Base-by-base conservation (phyloP, 2,797 vertebrate genomes). In the Catharus ustulatus region DNA sequence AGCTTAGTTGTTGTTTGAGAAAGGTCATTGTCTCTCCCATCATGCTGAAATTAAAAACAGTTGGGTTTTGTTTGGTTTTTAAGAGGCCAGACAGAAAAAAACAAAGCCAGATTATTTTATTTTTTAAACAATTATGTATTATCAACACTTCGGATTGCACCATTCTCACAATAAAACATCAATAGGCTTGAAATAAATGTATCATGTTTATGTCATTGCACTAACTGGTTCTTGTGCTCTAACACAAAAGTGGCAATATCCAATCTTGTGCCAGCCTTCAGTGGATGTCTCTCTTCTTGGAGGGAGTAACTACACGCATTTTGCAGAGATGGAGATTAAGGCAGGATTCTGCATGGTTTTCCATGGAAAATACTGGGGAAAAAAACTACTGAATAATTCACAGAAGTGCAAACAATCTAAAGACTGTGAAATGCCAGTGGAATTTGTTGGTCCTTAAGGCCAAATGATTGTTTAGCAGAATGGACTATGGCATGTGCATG, bases 11-110 rank as follows among this genome's bases (percentile, higher is more conserved):
- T 95, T 89, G 89, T 63, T 29, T 90, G 63, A 51, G 88, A 91
- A 77, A 96, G 73, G 66, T 90, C 88, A 54, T 69, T 89, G 79
- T 96, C 82, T 84, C 93, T 95, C 32, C 61, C 59, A 59, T 84
- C 59, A 42, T 92, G 80, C 82, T 94, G 67, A 67, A 95, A 85
- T n/a, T 73, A 84, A 67, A 78, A 80, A 74, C 84, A 90, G 58
- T 29, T 84, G 48, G 7, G 20, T 61, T 89, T 72, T 68, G 63
- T 71, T 80, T 82, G 22, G 30, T 68, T 77, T 81, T 71, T 40
- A 74, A 75, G 46, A 43, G 27, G 66, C 74, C 77, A 72, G 34
- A 58, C 6, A 27, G 42, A 82, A 83, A 52, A 59, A 81, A 93
- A 77, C 34, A 73, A 74, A 78, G 46, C 12, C 24, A 81, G 78